A percentile compares a stretch with the other conserved stretches of the same genome.
phyloP scores from a whole-genome alignment of 2,888 invertebrate genomes.

The Bombylius major region DNA sequence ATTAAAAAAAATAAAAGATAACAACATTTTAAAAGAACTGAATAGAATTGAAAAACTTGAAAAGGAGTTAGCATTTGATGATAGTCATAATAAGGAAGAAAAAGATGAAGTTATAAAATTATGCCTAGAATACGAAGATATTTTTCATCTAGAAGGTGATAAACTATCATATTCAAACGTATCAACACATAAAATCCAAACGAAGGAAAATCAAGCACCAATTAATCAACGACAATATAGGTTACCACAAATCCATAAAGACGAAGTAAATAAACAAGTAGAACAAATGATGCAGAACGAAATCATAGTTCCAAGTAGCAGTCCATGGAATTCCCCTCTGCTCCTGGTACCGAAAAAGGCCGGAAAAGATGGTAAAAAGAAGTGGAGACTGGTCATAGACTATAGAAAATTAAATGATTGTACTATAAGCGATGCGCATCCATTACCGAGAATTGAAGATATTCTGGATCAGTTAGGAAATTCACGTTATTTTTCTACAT shows the following conservation, averaged over 20 bases:
- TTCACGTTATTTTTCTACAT: conserved; percentile 24
- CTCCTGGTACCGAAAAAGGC: background rate
- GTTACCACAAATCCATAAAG: background rate
- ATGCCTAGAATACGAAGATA: too few relatives aligned
- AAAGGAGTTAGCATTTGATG: too few relatives aligned
- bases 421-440: conserved; percentile 8
- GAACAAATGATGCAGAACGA: conserved; percentile 19
- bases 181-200: background rate
- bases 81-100: too few relatives aligned
- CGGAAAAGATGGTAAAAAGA: background rate
- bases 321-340: conserved; percentile 13
- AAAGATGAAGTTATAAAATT: conserved; percentile 6
- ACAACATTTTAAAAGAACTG: too few relatives aligned
- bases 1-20: too few relatives aligned
- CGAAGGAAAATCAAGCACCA: background rate
- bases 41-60: too few relatives aligned
- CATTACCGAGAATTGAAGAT: conserved; percentile 10
- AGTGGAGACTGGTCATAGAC: background rate
- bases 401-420: conserved; percentile 6
- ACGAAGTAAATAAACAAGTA: too few relatives aligned
- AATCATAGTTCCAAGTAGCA: conserved; percentile 19
- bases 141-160: background rate
- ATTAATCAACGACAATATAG: background rate
- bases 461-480: conserved; percentile 13
- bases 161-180: background rate